Conservation (phyloP, 2,113 vertebrate genomes). For the Mola mola region DNA sequence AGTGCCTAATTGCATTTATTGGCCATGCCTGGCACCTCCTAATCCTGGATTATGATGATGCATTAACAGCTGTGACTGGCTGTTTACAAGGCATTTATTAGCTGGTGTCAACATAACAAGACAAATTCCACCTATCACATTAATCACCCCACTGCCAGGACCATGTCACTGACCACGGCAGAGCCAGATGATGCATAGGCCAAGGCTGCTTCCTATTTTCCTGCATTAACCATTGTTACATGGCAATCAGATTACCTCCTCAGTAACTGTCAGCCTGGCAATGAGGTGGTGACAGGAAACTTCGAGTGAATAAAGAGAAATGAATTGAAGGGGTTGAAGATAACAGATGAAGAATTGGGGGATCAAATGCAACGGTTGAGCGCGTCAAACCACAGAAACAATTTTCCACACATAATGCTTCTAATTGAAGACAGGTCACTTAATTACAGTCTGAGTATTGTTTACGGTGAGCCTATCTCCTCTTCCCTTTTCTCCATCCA, state of each 20-base stretch:
- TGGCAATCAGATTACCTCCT: slow-evolving; percentile 60
- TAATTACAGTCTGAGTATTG: slow-evolving; percentile 65
- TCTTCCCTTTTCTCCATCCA: slow-evolving; percentile 33
- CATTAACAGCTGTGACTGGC: slow-evolving; percentile 83
- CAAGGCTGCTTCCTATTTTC: slow-evolving; percentile 47
- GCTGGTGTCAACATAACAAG: slow-evolving; percentile 80
- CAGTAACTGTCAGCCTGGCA: slow-evolving; percentile 48
- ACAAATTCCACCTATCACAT: slow-evolving; percentile 84
- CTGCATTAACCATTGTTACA: slow-evolving; percentile 58
- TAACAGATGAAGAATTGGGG: slow-evolving; percentile 50
- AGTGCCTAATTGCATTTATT: slow-evolving; percentile 84
- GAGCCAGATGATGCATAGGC: slow-evolving; percentile 57
- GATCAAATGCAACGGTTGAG: slow-evolving; percentile 53
- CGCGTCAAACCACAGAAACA: slow-evolving; percentile 60
- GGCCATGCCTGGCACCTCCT: slow-evolving; percentile 80
- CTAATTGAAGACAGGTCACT: slow-evolving; percentile 68
- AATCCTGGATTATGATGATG: slow-evolving; percentile 87
- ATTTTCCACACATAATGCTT: slow-evolving; percentile 55
- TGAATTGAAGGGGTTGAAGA: slow-evolving; percentile 42
- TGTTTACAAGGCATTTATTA: slow-evolving; percentile 87
- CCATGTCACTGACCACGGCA: slow-evolving; percentile 65
- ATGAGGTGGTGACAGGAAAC: slow-evolving; percentile 33
- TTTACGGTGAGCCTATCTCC: slow-evolving; percentile 53
- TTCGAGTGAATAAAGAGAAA: slow-evolving; percentile 50
- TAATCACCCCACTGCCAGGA: slow-evolving; percentile 79